Conservation (phyloP, 2,797 vertebrate genomes). For the Cyprinodon diabolis region DNA sequence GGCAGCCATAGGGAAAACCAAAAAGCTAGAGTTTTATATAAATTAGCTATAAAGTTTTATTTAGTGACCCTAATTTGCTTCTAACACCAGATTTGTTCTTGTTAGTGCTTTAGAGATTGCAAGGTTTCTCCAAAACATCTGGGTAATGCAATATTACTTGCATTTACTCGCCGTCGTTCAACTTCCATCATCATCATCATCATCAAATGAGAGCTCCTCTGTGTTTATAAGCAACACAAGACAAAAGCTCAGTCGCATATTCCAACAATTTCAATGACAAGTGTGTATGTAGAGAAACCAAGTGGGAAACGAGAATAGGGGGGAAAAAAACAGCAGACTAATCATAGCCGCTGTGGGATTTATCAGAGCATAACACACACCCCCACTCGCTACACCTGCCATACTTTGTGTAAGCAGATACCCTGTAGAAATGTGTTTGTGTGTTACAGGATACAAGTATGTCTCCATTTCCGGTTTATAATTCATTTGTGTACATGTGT, state of each 20-base stretch:
- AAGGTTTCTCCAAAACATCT: conserved; percentile 11
- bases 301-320: conserved; percentile 11
- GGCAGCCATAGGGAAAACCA: conserved; percentile 26
- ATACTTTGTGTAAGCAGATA: conserved; percentile 28
- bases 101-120: conserved; percentile 22
- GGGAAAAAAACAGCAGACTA: conserved; percentile 35
- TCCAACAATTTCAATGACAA: conserved; percentile 25
- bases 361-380: conserved; percentile 16
- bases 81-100: conserved; percentile 23
- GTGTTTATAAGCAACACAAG: conserved; percentile 1
- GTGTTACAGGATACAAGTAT: conserved; percentile 4
- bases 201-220: conserved; percentile 21
- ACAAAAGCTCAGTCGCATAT: conserved; percentile 6
- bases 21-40: conserved; percentile 2
- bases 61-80: conserved; percentile 14
- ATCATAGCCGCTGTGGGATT: conserved; percentile 38
- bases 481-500: neutral
- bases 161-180: conserved; percentile 34
- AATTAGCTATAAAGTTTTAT: conserved; percentile 4
- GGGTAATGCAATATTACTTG: conserved; percentile 35
- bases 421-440: conserved; percentile 10
- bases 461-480: neutral
- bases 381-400: conserved; percentile 38
- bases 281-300: conserved; percentile 8
- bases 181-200: conserved; percentile 26